Evolutionary conservation across 2,888 invertebrate genomes (phyloP).

Genomic region (Anaspis maculata): DNA sequence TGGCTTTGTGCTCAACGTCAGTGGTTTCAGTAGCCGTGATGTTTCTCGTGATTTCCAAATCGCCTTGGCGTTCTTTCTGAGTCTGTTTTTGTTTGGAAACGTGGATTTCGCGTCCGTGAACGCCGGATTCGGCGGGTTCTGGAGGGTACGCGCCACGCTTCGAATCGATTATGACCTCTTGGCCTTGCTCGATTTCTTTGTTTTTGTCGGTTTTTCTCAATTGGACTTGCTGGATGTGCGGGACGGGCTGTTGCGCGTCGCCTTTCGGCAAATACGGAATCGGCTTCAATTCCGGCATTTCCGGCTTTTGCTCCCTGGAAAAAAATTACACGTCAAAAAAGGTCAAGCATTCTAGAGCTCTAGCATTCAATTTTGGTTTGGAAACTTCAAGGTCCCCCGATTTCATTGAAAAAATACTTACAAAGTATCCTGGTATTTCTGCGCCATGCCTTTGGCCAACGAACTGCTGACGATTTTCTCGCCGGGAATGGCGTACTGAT

Average conservation of each 20-base stretch:
- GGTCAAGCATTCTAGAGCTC: background rate
- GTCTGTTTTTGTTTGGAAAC: conserved; percentile 81
- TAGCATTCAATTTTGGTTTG: too few species aligned
- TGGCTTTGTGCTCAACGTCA: conserved; percentile 83
- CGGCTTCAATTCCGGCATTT: conserved; percentile 41
- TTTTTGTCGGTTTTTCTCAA: conserved; percentile 47
- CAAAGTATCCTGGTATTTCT: conserved; percentile 76
- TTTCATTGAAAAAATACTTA: conserved; percentile 57
- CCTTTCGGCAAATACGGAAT: conserved; percentile 33
- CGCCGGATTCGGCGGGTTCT: conserved; percentile 73
- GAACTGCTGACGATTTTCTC: conserved; percentile 70
- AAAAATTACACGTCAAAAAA: conserved; percentile 7
- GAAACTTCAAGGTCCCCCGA: background rate
- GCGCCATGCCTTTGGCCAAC: conserved; percentile 79
- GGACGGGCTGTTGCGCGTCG: conserved; percentile 24
- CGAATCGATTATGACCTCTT: conserved; percentile 33
- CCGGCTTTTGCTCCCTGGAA: conserved; percentile 53
- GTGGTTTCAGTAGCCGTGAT: conserved; percentile 90
- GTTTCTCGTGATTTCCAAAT: conserved; percentile 82
- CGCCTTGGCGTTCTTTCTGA: conserved; percentile 81
- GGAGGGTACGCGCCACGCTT: conserved; percentile 46
- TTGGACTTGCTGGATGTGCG: conserved; percentile 38
- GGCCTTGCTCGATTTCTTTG: conserved; percentile 38
- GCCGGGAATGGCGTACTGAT: conserved; percentile 79
- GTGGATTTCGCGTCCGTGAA: conserved; percentile 83